These are phyloP conservation scores for Eptatretus burgeri DNA, from an alignment of 2,113 vertebrate species.

Conservation along the genomic window DNA sequence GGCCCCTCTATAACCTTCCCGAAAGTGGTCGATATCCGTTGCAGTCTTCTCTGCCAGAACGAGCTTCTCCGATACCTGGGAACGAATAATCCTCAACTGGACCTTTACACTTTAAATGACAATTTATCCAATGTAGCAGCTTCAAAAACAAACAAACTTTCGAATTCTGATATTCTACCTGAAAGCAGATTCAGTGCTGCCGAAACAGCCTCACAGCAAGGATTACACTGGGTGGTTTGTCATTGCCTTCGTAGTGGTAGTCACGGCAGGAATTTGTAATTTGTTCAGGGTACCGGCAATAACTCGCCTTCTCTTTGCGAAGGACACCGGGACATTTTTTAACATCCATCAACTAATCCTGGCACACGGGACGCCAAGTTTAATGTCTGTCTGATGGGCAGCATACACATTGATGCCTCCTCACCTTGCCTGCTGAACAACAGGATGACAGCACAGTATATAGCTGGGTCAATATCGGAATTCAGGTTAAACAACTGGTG, in stretches of 20 bases:
- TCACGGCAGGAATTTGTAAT: background rate
- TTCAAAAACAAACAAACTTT: background rate
- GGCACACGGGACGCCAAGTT: too few species aligned
- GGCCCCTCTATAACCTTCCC: slow-evolving; percentile 61
- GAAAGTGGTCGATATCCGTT: slow-evolving; percentile 37
- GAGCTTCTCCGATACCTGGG: slow-evolving; percentile 61
- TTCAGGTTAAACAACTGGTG: too few species aligned
- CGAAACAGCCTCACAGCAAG: background rate
- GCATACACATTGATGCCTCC: too few species aligned
- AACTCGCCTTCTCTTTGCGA: too few species aligned
- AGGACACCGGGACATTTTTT: too few species aligned
- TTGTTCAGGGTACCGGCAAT: too few species aligned
- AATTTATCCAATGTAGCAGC: background rate
- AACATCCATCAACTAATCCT: too few species aligned
- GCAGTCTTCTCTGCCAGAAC: slow-evolving; percentile 40
- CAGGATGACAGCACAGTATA: too few species aligned
- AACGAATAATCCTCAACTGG: background rate
- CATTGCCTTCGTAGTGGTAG: background rate
- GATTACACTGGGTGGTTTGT: background rate
- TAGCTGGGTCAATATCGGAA: too few species aligned
- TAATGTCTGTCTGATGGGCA: too few species aligned
- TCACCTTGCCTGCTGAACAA: too few species aligned
- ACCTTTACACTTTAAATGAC: background rate
- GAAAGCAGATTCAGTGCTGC: background rate
- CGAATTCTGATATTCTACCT: background rate